phyloP scores from a whole-genome alignment of 1,140 invertebrate species.

The Popillia japonica region DNA sequence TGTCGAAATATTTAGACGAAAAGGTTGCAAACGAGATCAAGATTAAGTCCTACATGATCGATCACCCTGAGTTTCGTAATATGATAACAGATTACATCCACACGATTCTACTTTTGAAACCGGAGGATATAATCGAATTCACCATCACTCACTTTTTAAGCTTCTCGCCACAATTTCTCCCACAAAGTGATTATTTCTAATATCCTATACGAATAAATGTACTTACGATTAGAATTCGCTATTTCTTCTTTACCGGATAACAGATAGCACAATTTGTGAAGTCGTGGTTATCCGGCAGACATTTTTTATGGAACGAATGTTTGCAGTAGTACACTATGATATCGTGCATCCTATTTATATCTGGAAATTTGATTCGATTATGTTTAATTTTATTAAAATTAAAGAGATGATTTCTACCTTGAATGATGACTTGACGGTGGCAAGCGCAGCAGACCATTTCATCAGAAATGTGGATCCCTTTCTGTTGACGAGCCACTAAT shows the following conservation, averaged over 20 bases:
- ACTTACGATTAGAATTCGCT: conserved; percentile 11
- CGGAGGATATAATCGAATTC: conserved; percentile 66
- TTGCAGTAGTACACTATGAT: conserved; percentile 87
- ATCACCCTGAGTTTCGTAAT: conserved; percentile 66
- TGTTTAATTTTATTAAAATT: not conserved
- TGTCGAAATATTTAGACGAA: conserved; percentile 68
- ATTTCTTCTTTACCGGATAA: conserved; percentile 49
- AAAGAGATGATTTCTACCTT: conserved; percentile 64
- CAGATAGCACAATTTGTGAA: conserved; percentile 54
- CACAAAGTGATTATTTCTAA: conserved; percentile 61
- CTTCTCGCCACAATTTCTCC: conserved; percentile 61
- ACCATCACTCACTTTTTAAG: conserved; percentile 68
- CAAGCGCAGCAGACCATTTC: conserved; percentile 81
- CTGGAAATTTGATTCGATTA: conserved; percentile 47
- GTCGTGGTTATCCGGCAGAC: conserved; percentile 66
- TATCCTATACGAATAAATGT: not conserved
- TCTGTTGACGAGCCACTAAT: conserved; percentile 78
- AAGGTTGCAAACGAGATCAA: conserved; percentile 65
- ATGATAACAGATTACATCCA: conserved; percentile 68
- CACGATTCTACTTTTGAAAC: conserved; percentile 66
- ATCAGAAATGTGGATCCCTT: conserved; percentile 76
- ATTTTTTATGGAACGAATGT: conserved; percentile 89
- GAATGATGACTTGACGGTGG: conserved; percentile 74
- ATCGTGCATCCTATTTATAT: conserved; percentile 52
- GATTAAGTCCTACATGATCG: conserved; percentile 64